Evolutionary conservation across 2,113 vertebrate genomes (phyloP), one percentile per base, ranked within the genome.

Genomic region (Quiscalus mexicanus): DNA sequence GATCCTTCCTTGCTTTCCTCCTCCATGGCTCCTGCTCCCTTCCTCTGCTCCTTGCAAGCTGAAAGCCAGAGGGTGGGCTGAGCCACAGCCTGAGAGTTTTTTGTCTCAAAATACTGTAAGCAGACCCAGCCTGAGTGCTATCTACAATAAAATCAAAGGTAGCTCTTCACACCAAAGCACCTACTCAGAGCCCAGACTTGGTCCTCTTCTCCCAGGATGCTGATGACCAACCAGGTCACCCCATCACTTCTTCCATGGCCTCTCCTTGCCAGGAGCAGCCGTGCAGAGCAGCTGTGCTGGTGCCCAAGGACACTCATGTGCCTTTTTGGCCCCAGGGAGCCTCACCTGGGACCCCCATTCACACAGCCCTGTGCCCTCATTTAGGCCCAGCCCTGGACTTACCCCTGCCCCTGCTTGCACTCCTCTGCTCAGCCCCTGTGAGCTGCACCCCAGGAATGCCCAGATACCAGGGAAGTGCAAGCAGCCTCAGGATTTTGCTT

Each of bases 381-480:
- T 74, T 74, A 77, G 69, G 17, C n/a, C 37, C 77, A 91, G 37
- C 14, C 16, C 49, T 42, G 7, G 18, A 6, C 5, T 31, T 1
- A 58, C 0, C 5, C 6, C 0, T 7, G 3, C 0, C 1, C 2
- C 11, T 75, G 1, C 2, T 39, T 33, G 2, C 1, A 1, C 2
- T 58, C 10, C 56, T 3, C 23, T 65, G 7, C 11, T 91, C 0
- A 24, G 23, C 0, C 2, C 15, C 21, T 8, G 1, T 12, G 5
- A 53, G 62, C 18, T 84, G 25, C 2, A 8, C 4, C 6, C 5
- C 2, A 17, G 23, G 30, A 11, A 5, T 42, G 35, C 4, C 20
- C 25, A 27, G 28, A 12, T 12, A 41, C 4, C 69, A n/a, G 28
- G 23, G 5, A 52, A 42, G 22, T 28, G 11, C 25, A 47, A 15